Conservation (phyloP, 2,797 vertebrate species). For the Kryptopterus vitreolus region DNA sequence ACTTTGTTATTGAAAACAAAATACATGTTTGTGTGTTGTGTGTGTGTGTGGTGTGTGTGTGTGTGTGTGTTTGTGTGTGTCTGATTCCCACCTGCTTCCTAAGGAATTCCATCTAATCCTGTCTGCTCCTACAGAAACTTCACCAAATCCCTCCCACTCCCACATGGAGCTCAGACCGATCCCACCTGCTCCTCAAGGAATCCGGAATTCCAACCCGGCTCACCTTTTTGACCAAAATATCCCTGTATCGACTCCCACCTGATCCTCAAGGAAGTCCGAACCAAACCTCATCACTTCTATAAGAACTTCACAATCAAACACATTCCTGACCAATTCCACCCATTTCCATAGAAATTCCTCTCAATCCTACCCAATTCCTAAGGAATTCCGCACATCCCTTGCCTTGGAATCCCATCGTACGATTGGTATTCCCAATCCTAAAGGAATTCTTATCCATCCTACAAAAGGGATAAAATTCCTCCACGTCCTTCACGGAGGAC, state of each 20-base stretch:
- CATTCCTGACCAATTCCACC: neutral
- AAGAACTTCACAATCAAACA: neutral
- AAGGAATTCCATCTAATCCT: neutral
- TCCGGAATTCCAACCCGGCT: neutral
- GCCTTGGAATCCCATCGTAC: no score
- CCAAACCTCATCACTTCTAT: neutral
- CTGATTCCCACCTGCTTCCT: neutral
- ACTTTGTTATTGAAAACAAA: constrained; percentile 4
- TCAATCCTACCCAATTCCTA: neutral
- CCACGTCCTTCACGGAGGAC: no score
- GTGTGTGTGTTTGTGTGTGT: neutral
- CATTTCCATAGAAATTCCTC: neutral
- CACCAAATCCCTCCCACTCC: neutral
- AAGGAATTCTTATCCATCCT: neutral
- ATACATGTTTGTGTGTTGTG: no score
- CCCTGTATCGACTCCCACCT: no score
- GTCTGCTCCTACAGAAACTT: neutral
- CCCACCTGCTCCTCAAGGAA: neutral
- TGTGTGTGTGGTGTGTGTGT: no score
- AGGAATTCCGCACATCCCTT: no score
- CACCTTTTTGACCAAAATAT: neutral
- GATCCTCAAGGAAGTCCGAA: no score
- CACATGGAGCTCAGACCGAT: neutral
- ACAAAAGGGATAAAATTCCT: no score
- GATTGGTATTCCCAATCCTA: no score